Evolutionary conservation across 2,113 vertebrate species (phyloP).

Genomic region (Strigops habroptila): DNA sequence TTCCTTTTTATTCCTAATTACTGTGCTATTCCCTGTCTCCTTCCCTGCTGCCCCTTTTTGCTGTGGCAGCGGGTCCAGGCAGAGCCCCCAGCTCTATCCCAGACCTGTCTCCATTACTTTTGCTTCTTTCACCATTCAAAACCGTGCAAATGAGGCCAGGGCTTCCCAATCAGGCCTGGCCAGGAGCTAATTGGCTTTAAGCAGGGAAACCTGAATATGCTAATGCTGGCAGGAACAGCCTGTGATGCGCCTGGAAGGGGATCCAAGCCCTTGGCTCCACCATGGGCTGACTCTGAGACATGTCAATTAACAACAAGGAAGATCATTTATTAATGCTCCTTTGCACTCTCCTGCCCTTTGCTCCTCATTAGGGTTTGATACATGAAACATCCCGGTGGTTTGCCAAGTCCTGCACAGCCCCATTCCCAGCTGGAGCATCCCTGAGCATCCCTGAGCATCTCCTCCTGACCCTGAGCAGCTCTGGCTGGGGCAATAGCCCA

Average conservation of each 20-base stretch:
- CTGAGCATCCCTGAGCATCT: background rate
- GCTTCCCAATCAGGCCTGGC: constrained; percentile 27
- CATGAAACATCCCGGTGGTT: background rate
- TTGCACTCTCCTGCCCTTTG: constrained; percentile 12
- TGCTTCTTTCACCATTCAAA: constrained; percentile 23
- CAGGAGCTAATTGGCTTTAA: constrained; percentile 70
- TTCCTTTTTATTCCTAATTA: constrained; percentile 11
- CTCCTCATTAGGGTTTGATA: constrained; percentile 56
- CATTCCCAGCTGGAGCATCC: background rate
- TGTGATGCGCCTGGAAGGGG: constrained; percentile 26
- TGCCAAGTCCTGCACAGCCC: background rate
- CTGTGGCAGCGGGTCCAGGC: background rate
- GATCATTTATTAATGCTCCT: constrained; percentile 65
- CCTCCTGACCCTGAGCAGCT: background rate
- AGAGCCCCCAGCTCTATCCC: background rate
- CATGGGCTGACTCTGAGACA: constrained; percentile 20
- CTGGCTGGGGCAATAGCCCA: accelerated
- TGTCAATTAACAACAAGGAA: constrained; percentile 59
- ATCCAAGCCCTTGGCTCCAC: background rate
- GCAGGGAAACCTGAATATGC: constrained; percentile 41
- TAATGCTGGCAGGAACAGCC: constrained; percentile 42
- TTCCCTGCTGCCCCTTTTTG: background rate
- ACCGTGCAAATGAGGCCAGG: constrained; percentile 38
- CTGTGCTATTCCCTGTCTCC: background rate
- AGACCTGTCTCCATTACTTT: background rate